Base-by-base conservation (phyloP, 2,888 invertebrate genomes). In the Sesia apiformis region DNA sequence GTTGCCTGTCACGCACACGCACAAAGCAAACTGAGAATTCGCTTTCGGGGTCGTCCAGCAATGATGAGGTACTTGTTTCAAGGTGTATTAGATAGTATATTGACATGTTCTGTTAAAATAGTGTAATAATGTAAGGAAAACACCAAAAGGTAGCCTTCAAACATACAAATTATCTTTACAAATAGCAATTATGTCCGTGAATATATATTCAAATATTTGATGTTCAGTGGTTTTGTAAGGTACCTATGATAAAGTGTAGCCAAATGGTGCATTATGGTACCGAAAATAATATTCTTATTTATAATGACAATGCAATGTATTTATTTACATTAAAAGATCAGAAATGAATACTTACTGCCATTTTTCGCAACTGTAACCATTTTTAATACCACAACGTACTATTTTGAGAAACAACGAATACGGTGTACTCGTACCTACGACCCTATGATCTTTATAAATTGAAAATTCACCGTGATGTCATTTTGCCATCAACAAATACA, bases 121-220 rank as follows among this genome's bases (percentile, higher is more conserved):
- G 71, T 70, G 66, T 76, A 70, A 66, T 76, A 76, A 81, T 70
- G 76, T 81, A 85, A 85, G 78, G 70, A 73, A 76, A 84, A 87
- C 86, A 86, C 87, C 86, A 87, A 87, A 74, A 71, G 63, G 74
- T 84, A 85, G 85, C 81, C 81, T 85, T 81, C 72, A 55, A 23
- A 73, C 71, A 61, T 63, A 23, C 46, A n/a, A 46, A 60, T 61
- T 61, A 46, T 23, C 8, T 46, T 8, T 46, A 46, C 23, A 46
- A 8, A 43, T 46, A 46, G 46, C 46, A 46, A 46, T 46, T n/a
- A 46, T 46, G 46, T 46, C 46, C 46, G 46, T 46, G 46, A 43
- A 8, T 43, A 23, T 46, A 46, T 46, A 46, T 46, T n/a, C 46
- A 6, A 46, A 46, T 6, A 23, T 46, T 46, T 46, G 46, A 46